A percentile compares a stretch with the other conserved stretches of the same genome.
phyloP scores from a whole-genome alignment of 1,140 invertebrate genomes.

The Leptopilina boulardi region DNA sequence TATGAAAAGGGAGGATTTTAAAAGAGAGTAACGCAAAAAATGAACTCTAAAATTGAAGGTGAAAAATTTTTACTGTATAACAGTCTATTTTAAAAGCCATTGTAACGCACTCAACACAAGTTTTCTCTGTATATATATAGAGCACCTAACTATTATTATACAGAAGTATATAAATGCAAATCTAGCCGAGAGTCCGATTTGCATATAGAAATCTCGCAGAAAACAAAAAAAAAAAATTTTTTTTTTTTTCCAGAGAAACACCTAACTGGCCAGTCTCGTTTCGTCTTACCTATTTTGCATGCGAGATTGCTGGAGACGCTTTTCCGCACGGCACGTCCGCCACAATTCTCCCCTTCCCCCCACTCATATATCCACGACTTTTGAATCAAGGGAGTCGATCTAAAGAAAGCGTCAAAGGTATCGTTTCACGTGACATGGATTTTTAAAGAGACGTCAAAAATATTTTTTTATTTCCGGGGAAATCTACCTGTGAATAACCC shows the following conservation, averaged over 20 bases:
- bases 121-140: too few species aligned
- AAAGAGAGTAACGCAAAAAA: conserved; percentile 8
- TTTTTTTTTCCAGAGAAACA: conserved; percentile 56
- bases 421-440: conserved; percentile 66
- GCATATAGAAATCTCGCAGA: conserved; percentile 57
- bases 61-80: neutral
- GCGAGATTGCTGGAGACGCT: conserved; percentile 66
- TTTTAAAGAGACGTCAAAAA: conserved; percentile 44
- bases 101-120: conserved; percentile 17
- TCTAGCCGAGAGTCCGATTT: conserved; percentile 52
- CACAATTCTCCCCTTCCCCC: conserved; percentile 50
- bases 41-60: conserved; percentile 8
- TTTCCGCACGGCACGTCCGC: conserved; percentile 62
- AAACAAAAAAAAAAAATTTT: too few species aligned
- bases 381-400: conserved; percentile 54
- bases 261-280: conserved; percentile 46
- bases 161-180: conserved; percentile 52
- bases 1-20: neutral
- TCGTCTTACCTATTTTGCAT: conserved; percentile 66
- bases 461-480: too few species aligned
- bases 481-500: too few species aligned
- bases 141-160: conserved; percentile 22
- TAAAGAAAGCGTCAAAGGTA: conserved; percentile 59
- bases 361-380: too few species aligned
- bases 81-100: conserved; percentile 9